These are phyloP conservation scores for Augiades crinisus DNA, from an alignment of 2,888 invertebrate genomes.

Conservation along the genomic window DNA sequence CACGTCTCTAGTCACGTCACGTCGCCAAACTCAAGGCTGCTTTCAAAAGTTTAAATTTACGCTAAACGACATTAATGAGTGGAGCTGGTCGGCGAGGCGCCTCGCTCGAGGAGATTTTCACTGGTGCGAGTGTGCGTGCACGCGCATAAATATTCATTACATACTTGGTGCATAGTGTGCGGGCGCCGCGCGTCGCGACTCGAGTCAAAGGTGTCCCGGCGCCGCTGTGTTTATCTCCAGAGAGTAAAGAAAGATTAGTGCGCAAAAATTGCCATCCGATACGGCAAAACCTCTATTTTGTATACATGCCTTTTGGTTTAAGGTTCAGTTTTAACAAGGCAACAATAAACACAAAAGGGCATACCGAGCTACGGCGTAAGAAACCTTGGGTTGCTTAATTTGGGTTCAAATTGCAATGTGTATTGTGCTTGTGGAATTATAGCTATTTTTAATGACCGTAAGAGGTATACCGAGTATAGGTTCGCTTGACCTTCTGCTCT, in stretches of 20 bases:
- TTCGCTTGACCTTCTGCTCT: slow-evolving; percentile 47
- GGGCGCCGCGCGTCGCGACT: slow-evolving; percentile 48
- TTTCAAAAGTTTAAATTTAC: slow-evolving; percentile 72
- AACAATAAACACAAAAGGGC: background rate
- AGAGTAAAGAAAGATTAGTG: slow-evolving; percentile 12
- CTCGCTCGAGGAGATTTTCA: slow-evolving; percentile 43
- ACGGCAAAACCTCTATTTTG: background rate
- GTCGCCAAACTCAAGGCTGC: slow-evolving; percentile 53
- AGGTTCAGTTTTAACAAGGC: background rate
- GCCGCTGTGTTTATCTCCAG: slow-evolving; percentile 43
- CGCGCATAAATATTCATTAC: slow-evolving; percentile 64
- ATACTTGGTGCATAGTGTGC: slow-evolving; percentile 38
- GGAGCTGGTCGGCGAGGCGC: slow-evolving; percentile 49
- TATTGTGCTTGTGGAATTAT: slow-evolving; percentile 11
- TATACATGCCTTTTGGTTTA: background rate
- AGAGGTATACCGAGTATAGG: slow-evolving; percentile 10
- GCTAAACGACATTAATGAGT: slow-evolving; percentile 68
- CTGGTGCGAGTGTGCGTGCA: slow-evolving; percentile 45
- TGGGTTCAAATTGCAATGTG: slow-evolving; percentile 3
- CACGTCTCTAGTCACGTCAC: slow-evolving; percentile 55
- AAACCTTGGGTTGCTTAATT: slow-evolving; percentile 2
- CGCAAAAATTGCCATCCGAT: background rate
- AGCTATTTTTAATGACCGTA: slow-evolving; percentile 19
- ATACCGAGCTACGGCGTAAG: background rate
- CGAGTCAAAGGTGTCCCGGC: slow-evolving; percentile 64